phyloP scores from a whole-genome alignment of 2,797 vertebrate species.

The Tympanoctomys barrerae region DNA sequence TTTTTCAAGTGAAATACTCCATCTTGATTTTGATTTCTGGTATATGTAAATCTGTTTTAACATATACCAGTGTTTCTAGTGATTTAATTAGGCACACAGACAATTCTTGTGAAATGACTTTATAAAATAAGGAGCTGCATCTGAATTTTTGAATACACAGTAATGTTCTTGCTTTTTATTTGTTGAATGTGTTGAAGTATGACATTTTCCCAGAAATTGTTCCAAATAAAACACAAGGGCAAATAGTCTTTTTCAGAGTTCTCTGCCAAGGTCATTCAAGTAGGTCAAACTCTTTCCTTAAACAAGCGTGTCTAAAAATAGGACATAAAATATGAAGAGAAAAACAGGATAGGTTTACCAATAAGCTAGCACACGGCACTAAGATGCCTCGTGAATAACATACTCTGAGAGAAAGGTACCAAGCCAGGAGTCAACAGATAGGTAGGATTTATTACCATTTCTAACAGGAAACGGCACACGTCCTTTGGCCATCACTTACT shows the following conservation, averaged over 20 bases:
- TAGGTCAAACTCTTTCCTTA: constrained; percentile 34
- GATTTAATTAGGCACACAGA: not conserved
- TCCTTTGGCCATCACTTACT: constrained; percentile 5
- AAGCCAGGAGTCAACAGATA: not conserved
- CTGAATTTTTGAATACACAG: not conserved
- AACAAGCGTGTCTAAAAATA: constrained; percentile 26
- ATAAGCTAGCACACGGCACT: not conserved
- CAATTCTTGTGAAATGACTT: constrained; percentile 25
- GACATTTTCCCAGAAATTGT: constrained; percentile 9
- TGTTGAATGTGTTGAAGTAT: not conserved
- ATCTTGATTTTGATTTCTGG: constrained; percentile 13
- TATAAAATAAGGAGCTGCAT: constrained; percentile 2
- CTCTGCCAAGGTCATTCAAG: constrained; percentile 13
- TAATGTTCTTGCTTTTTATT: constrained; percentile 49
- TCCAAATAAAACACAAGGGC: constrained; percentile 43
- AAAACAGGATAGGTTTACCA: constrained; percentile 9
- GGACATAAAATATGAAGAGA: not conserved
- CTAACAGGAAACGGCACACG: not conserved
- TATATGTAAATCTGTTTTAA: not conserved
- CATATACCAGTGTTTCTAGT: not conserved
- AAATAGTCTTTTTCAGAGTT: not conserved
- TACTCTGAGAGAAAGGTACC: not conserved
- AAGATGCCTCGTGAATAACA: not conserved
- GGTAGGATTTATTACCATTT: constrained; percentile 2
- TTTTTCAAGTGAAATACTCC: constrained; percentile 38